A percentile compares a stretch with the other conserved stretches of the same genome.
Conservation (phyloP, 2,113 vertebrate species). For the Muntiacus muntjak region DNA sequence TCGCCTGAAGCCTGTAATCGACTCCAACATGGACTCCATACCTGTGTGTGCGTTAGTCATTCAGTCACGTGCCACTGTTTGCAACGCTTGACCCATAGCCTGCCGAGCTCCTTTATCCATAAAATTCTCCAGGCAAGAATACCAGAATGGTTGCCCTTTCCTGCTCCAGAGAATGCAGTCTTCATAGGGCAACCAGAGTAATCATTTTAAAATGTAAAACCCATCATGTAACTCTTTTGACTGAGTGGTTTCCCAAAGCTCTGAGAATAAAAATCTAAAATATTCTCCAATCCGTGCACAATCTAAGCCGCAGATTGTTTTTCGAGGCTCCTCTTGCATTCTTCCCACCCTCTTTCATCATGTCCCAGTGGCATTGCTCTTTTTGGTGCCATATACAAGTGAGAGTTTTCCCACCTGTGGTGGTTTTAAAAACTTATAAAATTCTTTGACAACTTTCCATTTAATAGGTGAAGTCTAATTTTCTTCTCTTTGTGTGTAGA, state of each 20-base stretch:
- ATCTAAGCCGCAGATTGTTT: neutral
- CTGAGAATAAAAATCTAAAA: neutral
- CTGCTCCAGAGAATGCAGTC: neutral
- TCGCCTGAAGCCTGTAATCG: neutral
- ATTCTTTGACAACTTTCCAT: neutral
- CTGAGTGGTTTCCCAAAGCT: neutral
- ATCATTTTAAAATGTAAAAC: neutral
- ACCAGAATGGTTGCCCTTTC: neutral
- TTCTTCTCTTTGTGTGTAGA: neutral
- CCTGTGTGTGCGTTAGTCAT: neutral
- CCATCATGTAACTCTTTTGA: neutral
- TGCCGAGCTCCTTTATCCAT: neutral
- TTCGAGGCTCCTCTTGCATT: neutral
- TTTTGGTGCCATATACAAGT: neutral
- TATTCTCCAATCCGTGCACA: neutral
- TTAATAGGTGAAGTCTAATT: neutral
- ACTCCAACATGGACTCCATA: neutral
- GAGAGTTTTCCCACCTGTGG: neutral
- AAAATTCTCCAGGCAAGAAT: neutral
- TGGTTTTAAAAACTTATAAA: neutral
- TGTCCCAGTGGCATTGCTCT: neutral
- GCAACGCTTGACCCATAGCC: accelerated
- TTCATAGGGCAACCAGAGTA: neutral
- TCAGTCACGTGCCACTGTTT: neutral
- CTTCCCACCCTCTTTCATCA: neutral